Base-by-base conservation (phyloP, 2,888 invertebrate species). In the Lasioglossum pauxillum region DNA sequence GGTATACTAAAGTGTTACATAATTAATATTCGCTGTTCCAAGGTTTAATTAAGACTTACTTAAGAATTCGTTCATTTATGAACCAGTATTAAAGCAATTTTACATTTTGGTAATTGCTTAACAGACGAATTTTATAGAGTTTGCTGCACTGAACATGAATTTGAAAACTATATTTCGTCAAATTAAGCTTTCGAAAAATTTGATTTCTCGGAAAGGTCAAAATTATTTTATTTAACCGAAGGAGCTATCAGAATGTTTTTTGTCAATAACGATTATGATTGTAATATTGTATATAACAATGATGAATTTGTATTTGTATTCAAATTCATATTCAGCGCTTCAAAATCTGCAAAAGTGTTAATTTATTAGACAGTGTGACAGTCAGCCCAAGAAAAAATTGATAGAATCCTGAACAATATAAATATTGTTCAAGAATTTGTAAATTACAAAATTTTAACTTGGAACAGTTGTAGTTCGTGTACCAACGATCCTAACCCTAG, bases 401-500 rank as follows among this genome's bases (percentile, higher is more conserved):
- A 60, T 27, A 60, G 14, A 64, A 64, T 69, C 19, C 5, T 19
- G 38, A 38, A 35, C 19, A 69, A 69, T 38, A 69, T 38, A 23
- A 5, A 69, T 38, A 69, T 35, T 35, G 23, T 12, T 69, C 5
- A 38, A 38, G 14, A 5, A n/a, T 41, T 41, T 4, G n/a, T 71
- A n/a, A 71, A 71, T n/a, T n/a, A 64, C 64, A 35, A 64, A 19
- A 64, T 64, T 64, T 31, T 31, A 64, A 27, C 64, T 4, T 72
- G 31, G 23, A 72, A 69, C 76, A 64, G 31, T 74, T 31, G 44
- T 78, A 78, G 67, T 80, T 75, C 60, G 88, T 92, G 88, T 87
- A 91, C 93, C 90, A 90, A 92, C 88, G 92, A 91, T 93, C 92
- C 92, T 90, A 88, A 91, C 41, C 27, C 5, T 84, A 91, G 85